Evolutionary conservation across 2,113 vertebrate species (phyloP).

Genomic region (Dicerorhinus sumatrensis): DNA sequence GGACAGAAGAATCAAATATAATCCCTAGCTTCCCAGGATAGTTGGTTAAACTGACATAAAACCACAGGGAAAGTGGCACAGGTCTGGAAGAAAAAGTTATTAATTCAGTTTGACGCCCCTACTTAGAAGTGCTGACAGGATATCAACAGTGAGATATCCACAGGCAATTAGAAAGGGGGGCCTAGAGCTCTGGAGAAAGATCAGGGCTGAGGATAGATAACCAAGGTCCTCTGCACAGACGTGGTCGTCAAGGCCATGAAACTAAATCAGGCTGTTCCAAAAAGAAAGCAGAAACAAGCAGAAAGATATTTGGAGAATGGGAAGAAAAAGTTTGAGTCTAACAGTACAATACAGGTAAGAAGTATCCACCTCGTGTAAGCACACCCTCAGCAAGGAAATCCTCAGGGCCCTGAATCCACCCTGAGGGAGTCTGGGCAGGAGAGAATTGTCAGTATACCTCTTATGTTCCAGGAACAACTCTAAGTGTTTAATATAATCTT

Average conservation of each 20-base stretch:
- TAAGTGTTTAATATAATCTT: not conserved
- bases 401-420: not conserved
- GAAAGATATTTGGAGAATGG: not conserved
- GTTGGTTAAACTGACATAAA: not conserved
- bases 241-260: not conserved
- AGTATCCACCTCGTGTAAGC: not conserved
- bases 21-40: not conserved
- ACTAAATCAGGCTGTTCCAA: not conserved
- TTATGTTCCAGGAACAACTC: not conserved
- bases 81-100: not conserved
- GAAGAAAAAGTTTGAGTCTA: not conserved
- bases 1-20: not conserved
- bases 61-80: not conserved
- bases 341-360: not conserved
- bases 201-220: not conserved
- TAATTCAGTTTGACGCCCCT: not conserved
- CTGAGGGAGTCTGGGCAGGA: fast-evolving
- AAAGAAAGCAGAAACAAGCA: not conserved
- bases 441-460: not conserved
- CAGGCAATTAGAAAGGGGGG: not conserved
- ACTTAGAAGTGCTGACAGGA: not conserved
- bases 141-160: not conserved
- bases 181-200: not conserved
- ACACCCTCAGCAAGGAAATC: not conserved
- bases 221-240: not conserved